phyloP scores from a whole-genome alignment of 2,113 vertebrate genomes.

The Sorex araneus region DNA sequence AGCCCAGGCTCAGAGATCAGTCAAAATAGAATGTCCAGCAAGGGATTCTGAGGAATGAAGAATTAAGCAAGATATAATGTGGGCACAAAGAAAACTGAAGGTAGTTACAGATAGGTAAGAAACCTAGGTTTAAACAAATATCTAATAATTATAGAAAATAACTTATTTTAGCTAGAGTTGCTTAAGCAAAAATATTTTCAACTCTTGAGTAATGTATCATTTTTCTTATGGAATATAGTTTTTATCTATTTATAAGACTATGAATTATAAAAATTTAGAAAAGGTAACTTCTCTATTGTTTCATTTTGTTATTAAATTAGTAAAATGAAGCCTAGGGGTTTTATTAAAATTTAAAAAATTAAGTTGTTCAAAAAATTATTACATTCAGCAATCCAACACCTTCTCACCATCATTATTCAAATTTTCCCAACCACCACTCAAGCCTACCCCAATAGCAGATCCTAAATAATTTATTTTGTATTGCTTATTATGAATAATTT shows the following conservation, averaged over 20 bases:
- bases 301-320: constrained; percentile 63
- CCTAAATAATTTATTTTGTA: too few species aligned
- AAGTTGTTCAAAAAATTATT: too few species aligned
- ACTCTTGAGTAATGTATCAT: background rate
- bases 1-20: background rate
- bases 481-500: too few species aligned
- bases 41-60: background rate
- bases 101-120: constrained; percentile 21
- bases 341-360: background rate
- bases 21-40: background rate
- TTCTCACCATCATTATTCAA: too few species aligned
- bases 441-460: too few species aligned
- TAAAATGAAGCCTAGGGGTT: constrained; percentile 22
- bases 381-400: too few species aligned
- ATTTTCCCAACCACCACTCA: too few species aligned
- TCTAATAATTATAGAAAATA: constrained; percentile 31
- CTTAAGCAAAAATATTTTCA: constrained; percentile 23
- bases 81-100: background rate
- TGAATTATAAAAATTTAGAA: constrained; percentile 59
- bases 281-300: constrained; percentile 53
- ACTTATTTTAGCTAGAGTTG: background rate
- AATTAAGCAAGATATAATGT: background rate
- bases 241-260: constrained; percentile 53
- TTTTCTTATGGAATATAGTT: constrained; percentile 54
- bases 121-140: constrained; percentile 42